Base-by-base conservation (phyloP, 2,888 invertebrate genomes). In the Drosophila melanosoma region DNA sequence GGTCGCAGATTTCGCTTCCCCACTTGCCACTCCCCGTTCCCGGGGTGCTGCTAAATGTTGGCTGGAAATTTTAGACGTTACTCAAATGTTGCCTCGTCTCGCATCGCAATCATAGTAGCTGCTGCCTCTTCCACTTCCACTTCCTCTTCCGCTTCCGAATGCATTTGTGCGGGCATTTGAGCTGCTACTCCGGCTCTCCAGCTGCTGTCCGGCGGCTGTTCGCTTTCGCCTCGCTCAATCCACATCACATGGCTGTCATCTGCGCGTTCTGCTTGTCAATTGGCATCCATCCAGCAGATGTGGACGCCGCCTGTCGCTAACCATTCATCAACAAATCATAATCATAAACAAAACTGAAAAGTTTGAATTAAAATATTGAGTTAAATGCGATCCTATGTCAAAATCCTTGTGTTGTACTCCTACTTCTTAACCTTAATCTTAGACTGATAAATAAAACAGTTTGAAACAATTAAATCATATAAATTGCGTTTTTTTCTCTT, bases 151-250 rank as follows among this genome's bases (percentile, higher is more conserved):
- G 81, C 57, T 76, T 69, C 77, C 77, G 60, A 61, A 65, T 84
- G 82, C 81, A 84, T 84, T 82, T 80, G 82, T 69, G 69, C 70
- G 52, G 69, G 70, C 70, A 69, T 52, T 42, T 32, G 52, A 53
- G 54, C 70, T 51, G 6, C 26, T 56, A 42, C 51, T n/a, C n/a
- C 45, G n/a, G n/a, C 17, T 29, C 35, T 20, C 20, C n/a, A 29
- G 23, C 49, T 26, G n/a, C 49, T 26, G n/a, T 20, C 53, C 17
- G 33, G 12, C 53, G 33, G 17, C 23, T 20, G 8, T 49, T 5
- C 33, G 35, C 23, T 12, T 29, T 20, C 2, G 8, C 20, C 35
- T 32, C 35, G 26, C 17, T 17, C 45, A 17, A 26, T 40, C n/a
- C 42, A 56, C 38, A 53, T 32, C 23, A 33, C 23, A 54, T 23